Evolutionary conservation across 1,140 invertebrate genomes (phyloP).

Genomic region (Thaumatotibia leucotreta): DNA sequence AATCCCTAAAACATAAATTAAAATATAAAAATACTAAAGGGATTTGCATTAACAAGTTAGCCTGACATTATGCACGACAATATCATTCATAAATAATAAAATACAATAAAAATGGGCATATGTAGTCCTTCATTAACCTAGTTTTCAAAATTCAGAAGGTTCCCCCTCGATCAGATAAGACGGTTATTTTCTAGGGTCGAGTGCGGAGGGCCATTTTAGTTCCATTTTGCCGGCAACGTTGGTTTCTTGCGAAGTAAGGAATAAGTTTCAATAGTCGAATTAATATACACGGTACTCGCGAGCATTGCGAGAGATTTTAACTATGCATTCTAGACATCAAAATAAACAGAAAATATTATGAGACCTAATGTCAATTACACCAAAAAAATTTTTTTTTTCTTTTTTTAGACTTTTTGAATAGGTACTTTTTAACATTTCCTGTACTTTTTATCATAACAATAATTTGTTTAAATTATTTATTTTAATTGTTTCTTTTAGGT

Average conservation of each 20-base stretch:
- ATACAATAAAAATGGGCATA: slow-evolving; percentile 23
- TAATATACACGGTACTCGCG: too few species aligned
- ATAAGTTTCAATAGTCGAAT: background rate
- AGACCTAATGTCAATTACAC: too few species aligned
- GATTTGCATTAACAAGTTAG: background rate
- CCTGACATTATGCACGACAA: slow-evolving; percentile 1
- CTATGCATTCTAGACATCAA: too few species aligned
- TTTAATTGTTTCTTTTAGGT: too few species aligned
- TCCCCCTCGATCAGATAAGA: slow-evolving; percentile 59
- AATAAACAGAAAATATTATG: too few species aligned
- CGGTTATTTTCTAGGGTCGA: slow-evolving; percentile 31
- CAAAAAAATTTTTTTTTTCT: too few species aligned
- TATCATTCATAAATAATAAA: slow-evolving; percentile 14
- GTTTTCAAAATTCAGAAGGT: slow-evolving; percentile 47
- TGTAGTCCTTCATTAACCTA: slow-evolving; percentile 55
- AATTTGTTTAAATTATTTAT: too few species aligned
- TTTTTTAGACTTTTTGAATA: too few species aligned
- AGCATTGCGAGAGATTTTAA: too few species aligned
- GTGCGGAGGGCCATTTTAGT: background rate
- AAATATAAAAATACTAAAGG: background rate
- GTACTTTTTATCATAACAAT: too few species aligned
- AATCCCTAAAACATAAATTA: background rate
- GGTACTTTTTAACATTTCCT: too few species aligned
- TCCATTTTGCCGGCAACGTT: background rate
- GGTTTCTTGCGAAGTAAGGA: background rate